A percentile compares a stretch with the other conserved stretches of the same genome.
phyloP scores from a whole-genome alignment of 2,797 vertebrate genomes.

The Octomys mimax region DNA sequence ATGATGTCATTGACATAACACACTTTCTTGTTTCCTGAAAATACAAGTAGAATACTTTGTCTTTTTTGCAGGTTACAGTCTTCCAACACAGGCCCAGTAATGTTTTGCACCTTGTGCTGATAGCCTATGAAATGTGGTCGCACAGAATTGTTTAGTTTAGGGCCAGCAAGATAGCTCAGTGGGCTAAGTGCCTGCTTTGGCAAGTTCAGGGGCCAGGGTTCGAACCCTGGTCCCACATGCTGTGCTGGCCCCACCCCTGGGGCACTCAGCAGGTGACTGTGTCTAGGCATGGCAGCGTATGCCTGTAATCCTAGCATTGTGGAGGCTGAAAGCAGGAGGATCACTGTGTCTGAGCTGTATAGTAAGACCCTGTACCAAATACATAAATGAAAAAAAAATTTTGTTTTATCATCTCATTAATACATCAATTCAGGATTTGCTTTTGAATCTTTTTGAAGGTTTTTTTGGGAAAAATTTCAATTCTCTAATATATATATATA shows the following conservation, averaged over 20 bases:
- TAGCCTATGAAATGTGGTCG: not conserved
- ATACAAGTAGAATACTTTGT: not conserved
- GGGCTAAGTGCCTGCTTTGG: too few relatives aligned
- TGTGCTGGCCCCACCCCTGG: too few relatives aligned
- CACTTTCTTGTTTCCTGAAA: not conserved
- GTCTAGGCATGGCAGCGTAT: too few relatives aligned
- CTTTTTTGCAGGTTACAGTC: not conserved
- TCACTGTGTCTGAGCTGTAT: too few relatives aligned
- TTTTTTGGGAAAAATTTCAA: conserved; percentile 27
- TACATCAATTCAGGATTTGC: not conserved
- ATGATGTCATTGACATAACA: conserved; percentile 31
- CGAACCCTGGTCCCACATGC: too few relatives aligned
- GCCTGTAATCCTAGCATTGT: too few relatives aligned
- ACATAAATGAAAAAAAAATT: too few relatives aligned
- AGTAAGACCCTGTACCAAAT: too few relatives aligned
- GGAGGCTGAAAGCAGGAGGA: too few relatives aligned
- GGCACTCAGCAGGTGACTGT: too few relatives aligned
- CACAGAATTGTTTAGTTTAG: not conserved
- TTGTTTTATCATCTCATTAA: not conserved
- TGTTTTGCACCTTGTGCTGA: not conserved
- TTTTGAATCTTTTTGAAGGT: not conserved
- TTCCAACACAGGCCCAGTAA: not conserved
- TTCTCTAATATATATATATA: not conserved
- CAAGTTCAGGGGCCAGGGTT: too few relatives aligned
- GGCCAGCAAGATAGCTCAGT: too few relatives aligned